A percentile compares a stretch with the other conserved stretches of the same genome.
Conservation (phyloP, 2,113 vertebrate genomes). For the Caranx melampygus region DNA sequence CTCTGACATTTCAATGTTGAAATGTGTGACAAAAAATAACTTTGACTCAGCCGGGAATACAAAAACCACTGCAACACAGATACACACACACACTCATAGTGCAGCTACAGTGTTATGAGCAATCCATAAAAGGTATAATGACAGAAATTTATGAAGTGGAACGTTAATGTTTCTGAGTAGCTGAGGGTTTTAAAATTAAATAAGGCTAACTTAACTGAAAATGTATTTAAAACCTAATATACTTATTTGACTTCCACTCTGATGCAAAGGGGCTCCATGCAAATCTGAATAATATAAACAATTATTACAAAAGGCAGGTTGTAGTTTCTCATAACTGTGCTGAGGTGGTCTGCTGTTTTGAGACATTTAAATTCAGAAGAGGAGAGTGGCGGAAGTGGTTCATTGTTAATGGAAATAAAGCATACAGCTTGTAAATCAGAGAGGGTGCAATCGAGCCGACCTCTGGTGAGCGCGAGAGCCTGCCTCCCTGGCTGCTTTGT, state of each 20-base stretch:
- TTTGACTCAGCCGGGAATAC: conserved; percentile 18
- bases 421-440: conserved; percentile 49
- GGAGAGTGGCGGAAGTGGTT: neutral
- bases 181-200: neutral
- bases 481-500: conserved; percentile 75
- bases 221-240: too few species aligned
- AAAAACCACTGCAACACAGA: conserved; percentile 8
- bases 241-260: neutral
- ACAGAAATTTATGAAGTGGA: neutral
- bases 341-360: neutral
- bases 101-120: neutral
- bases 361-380: neutral
- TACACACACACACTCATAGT: neutral
- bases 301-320: neutral
- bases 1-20: conserved; percentile 60
- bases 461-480: conserved; percentile 64
- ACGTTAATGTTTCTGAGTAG: neutral
- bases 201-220: neutral
- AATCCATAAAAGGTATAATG: neutral
- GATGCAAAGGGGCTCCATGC: neutral
- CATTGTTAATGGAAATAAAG: conserved; percentile 49
- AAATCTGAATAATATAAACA: neutral
- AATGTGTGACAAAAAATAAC: conserved; percentile 37
- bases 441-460: conserved; percentile 58
- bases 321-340: neutral